Base-by-base conservation (phyloP, 2,113 vertebrate genomes). In the Lamprologus speciosus region DNA sequence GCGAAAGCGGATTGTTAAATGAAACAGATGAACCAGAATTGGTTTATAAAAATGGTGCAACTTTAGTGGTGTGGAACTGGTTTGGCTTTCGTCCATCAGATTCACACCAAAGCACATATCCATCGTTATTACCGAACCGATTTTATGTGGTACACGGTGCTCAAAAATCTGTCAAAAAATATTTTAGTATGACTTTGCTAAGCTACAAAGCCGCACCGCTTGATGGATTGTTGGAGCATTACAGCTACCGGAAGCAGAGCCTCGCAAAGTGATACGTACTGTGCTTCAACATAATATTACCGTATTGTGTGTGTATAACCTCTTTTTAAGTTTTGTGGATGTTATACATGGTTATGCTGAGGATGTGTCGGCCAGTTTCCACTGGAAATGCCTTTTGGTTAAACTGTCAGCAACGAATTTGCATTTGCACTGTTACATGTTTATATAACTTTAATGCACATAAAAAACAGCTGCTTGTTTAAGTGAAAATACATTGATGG, bases 361-460 rank as follows among this genome's bases (percentile, higher is more conserved):
- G n/a, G n/a, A 21, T 53, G 2, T 2, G 51, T 53, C 51, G 3
- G 3, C n/a, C 51, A 53, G 2, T 53, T 6, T 53, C n/a, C 5
- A 6, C 19, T 53, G 9, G 51, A 53, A 11, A 53, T 0, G 9
- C 1, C 9, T 53, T 53, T 53, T 53, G n/a, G n/a, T 53, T 11
- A 21, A 53, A 53, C 51, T 53, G 51, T 21, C 19, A 53, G 51
- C 0, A 0, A 11, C 0, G 19, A 53, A 21, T 53, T 11, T 11
- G 6, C 12, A 45, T 42, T 42, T 42, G 5, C 9, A n/a, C 2
- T 12, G 51, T 54, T 12, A 53, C 0, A 0, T 6, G 0, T 21
- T 3, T 21, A 21, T 21, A 12, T 54, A 54, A 21, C 3, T 53
- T 53, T 2, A 53, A 53, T 53, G 19, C 50, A n/a, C 0, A 9